Percentiles rank a stretch among this genome's conserved stretches.
These are phyloP conservation scores for Drosophila jambulina DNA, from an alignment of 1,140 invertebrate species.

Conservation along the genomic window DNA sequence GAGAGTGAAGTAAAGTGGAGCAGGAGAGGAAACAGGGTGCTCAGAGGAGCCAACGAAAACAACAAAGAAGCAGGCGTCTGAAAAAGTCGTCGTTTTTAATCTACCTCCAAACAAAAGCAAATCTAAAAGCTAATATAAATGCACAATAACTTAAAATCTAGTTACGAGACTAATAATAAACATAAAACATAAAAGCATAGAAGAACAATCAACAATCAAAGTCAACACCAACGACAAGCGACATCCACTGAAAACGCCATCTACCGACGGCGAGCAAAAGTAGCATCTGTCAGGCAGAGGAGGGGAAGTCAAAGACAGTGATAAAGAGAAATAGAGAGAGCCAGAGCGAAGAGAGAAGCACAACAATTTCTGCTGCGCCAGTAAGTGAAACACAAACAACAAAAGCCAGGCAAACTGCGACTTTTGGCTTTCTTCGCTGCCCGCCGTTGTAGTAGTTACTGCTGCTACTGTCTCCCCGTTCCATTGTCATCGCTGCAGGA, in stretches of 20 bases:
- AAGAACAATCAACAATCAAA: slow-evolving; percentile 22
- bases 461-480: slow-evolving; percentile 14
- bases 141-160: slow-evolving; percentile 28
- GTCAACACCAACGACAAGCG: slow-evolving; percentile 13
- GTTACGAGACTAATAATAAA: neutral
- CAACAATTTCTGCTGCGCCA: slow-evolving; percentile 19
- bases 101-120: slow-evolving; percentile 39
- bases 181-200: slow-evolving; percentile 2
- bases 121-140: slow-evolving; percentile 13
- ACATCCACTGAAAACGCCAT: slow-evolving; percentile 37
- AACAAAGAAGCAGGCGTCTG: slow-evolving; percentile 28
- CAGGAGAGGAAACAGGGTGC: slow-evolving; percentile 24
- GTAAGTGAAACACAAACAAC: slow-evolving; percentile 19
- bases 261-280: slow-evolving; percentile 37
- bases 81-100: slow-evolving; percentile 32
- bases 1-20: slow-evolving; percentile 50
- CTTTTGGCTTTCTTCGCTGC: slow-evolving; percentile 34
- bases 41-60: slow-evolving; percentile 23
- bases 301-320: neutral
- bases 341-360: slow-evolving; percentile 14
- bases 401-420: slow-evolving; percentile 16
- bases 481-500: slow-evolving; percentile 10
- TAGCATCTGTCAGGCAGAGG: slow-evolving; percentile 24
- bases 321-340: slow-evolving; percentile 13
- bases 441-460: slow-evolving; percentile 8